Evolutionary conservation across 2,113 vertebrate genomes (phyloP), one percentile per base, ranked within the genome.

Genomic region (Trematocara stigmaticum): DNA sequence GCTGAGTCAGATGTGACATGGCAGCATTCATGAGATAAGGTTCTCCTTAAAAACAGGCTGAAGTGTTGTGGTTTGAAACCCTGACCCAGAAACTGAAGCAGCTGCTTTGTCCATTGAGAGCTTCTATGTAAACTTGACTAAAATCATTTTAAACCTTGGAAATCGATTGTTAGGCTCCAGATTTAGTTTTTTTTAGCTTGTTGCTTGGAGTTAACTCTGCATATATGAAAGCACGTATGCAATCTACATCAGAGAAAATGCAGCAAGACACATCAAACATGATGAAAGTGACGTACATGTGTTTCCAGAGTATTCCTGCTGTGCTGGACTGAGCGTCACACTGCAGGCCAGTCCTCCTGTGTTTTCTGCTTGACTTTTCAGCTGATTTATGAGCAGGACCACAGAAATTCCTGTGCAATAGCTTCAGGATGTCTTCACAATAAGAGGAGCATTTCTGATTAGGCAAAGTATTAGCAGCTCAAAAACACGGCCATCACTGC

Each of bases 401-500:
- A 78, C 91, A 95, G 89, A 93, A 95, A 95, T 95, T 93, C 92
- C 94, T 94, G 57, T 45, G 64, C 92, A 93, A 96, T 95, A 74
- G 93, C 88, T 96, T 95, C 95, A 95, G 92, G 91, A 91, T 95
- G 96, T 95, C 86, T 92, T 87, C 45, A 38, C 84, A 90, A 91
- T 83, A 51, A 89, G 83, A 88, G 89, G 38, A 90, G 89, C 86
- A 89, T 87, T 86, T 90, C 79, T 87, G 90, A 94, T 94, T 91
- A 92, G 53, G 91, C 78, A 92, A 92, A 93, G 89, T 84, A 95
- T 94, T 87, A 95, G 86, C 87, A 83, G 86, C 87, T 94, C 61
- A 85, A 90, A 38, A 91, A 93, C 91, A 84, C 20, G 31, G 34
- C 87, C 82, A 76, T 92, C n/a, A 84, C 85, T 86, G 78, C 10